phyloP scores from a whole-genome alignment of 2,797 vertebrate species.

The Mormyrus proboscirostris region DNA sequence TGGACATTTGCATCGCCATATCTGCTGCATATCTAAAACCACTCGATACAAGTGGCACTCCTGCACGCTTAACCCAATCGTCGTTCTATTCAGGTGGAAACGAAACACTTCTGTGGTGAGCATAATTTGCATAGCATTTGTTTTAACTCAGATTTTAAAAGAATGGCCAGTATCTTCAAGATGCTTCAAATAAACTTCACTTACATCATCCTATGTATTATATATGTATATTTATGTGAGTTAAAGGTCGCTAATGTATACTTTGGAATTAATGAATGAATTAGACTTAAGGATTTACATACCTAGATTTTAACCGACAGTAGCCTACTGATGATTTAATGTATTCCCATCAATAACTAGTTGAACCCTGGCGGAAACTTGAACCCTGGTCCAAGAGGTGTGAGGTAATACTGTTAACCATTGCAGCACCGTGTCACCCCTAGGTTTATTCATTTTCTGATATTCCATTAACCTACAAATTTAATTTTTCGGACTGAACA shows the following conservation, averaged over 20 bases:
- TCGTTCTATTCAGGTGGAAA: not conserved
- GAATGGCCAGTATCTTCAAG: constrained; percentile 31
- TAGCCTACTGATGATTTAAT: not conserved
- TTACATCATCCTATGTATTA: not conserved
- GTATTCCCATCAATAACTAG: not conserved
- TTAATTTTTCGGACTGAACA: not conserved
- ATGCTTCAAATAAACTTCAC: constrained; percentile 24
- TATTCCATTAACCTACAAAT: not conserved
- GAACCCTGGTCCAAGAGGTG: not conserved
- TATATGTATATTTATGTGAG: not conserved
- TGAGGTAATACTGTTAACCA: not conserved
- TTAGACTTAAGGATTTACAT: not conserved
- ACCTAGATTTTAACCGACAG: not conserved
- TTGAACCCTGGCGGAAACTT: not conserved
- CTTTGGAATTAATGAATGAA: not conserved
- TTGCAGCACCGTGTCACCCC: not conserved
- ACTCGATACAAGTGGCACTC: not conserved
- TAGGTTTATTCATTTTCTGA: not conserved
- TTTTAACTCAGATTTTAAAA: constrained; percentile 17
- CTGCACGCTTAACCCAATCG: not conserved
- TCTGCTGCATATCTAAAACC: not conserved
- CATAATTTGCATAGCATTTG: constrained; percentile 42
- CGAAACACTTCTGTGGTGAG: constrained; percentile 17
- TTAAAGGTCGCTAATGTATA: not conserved
- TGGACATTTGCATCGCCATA: not conserved